phyloP scores from a whole-genome alignment of 2,797 vertebrate genomes.

The Schizopygopsis pylzovi region DNA sequence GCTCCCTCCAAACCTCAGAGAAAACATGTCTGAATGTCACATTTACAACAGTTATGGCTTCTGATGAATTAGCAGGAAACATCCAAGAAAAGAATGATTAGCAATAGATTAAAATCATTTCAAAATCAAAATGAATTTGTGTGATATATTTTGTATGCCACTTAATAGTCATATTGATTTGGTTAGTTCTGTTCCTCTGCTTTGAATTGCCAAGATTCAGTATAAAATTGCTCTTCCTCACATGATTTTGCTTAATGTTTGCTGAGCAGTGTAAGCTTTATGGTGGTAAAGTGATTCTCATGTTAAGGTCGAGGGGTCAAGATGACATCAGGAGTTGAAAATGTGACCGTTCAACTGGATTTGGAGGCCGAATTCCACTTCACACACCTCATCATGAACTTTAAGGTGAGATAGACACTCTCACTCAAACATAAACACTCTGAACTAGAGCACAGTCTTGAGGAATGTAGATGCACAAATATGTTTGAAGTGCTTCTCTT shows the following conservation, averaged over 20 bases:
- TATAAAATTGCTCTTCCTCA: neutral
- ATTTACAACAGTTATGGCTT: neutral
- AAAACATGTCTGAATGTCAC: neutral
- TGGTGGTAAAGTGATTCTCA: slow-evolving; percentile 7
- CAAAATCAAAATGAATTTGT: neutral
- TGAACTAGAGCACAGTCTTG: slow-evolving; percentile 25
- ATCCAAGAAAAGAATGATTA: neutral
- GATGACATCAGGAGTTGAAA: slow-evolving; percentile 86
- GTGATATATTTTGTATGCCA: neutral
- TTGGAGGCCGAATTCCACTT: slow-evolving; percentile 98
- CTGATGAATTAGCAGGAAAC: neutral
- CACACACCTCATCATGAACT: slow-evolving; percentile 99
- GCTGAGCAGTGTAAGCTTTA: neutral
- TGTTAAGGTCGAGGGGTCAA: neutral
- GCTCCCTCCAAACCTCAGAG: neutral
- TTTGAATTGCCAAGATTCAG: slow-evolving; percentile 1
- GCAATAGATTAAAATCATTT: neutral
- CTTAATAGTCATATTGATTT: neutral
- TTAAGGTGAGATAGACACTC: slow-evolving; percentile 84
- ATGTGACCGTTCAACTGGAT: slow-evolving; percentile 93
- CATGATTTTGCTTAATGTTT: neutral
- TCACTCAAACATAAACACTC: slow-evolving; percentile 46
- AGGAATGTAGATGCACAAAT: slow-evolving; percentile 66
- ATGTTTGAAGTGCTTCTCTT: slow-evolving; percentile 13
- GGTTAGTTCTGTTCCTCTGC: neutral